Evolutionary conservation across 2,113 vertebrate genomes (phyloP).

Genomic region (Ctenomys sociabilis): DNA sequence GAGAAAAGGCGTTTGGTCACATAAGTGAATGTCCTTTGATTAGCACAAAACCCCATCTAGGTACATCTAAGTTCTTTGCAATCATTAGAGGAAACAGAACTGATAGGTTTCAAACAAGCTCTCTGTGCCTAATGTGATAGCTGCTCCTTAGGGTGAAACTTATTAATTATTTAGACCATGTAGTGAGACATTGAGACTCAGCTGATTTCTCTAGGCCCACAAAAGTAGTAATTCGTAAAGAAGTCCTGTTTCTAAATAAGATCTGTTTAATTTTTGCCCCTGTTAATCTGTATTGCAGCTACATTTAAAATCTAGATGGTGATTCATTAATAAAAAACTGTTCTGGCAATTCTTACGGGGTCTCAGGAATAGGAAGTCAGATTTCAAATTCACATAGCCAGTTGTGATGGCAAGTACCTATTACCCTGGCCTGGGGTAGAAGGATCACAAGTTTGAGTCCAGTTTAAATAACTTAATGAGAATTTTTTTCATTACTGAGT

Average conservation of each 20-base stretch:
- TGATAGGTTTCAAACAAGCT: neutral
- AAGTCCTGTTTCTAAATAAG: neutral
- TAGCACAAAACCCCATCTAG: neutral
- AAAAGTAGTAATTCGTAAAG: neutral
- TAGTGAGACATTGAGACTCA: neutral
- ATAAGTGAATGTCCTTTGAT: neutral
- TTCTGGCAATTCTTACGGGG: neutral
- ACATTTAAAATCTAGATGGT: neutral
- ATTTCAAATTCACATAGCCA: neutral
- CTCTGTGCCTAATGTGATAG: neutral
- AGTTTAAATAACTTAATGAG: neutral
- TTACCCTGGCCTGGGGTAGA: neutral
- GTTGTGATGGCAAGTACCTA: neutral
- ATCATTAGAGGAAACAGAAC: neutral
- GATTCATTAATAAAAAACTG: slow-evolving; percentile 41
- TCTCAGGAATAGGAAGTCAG: neutral
- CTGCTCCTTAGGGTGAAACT: neutral
- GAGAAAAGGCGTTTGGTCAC: neutral
- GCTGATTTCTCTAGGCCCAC: neutral
- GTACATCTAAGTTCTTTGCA: neutral
- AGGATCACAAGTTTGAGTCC: neutral
- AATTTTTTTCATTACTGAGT: neutral
- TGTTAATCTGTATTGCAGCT: neutral
- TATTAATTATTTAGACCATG: neutral
- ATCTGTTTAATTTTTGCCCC: neutral